Conservation (phyloP, 1,140 invertebrate species). For the Daktulosphaira vitifoliae region DNA sequence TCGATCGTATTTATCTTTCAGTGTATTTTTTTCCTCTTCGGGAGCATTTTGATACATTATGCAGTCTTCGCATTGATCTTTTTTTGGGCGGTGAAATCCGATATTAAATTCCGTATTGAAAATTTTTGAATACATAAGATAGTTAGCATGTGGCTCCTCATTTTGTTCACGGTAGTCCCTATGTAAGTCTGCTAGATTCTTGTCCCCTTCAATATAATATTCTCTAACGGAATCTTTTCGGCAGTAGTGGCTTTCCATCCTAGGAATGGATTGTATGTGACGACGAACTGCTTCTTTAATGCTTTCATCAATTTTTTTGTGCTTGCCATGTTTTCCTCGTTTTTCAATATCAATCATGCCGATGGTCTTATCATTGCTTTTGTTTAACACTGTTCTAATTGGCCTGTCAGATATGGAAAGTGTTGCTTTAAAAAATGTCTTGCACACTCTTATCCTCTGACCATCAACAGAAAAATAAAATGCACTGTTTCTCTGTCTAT, state of each 20-base stretch:
- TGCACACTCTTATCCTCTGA: constrained; percentile 7
- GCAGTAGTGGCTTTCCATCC: constrained; percentile 33
- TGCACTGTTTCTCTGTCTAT: constrained; percentile 7
- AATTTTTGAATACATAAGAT: constrained; percentile 34
- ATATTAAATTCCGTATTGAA: constrained; percentile 38
- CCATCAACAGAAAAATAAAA: constrained; percentile 18
- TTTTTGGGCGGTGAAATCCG: constrained; percentile 38
- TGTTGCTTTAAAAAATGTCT: constrained; percentile 20
- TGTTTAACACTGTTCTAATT: constrained; percentile 3
- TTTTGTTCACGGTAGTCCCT: constrained; percentile 33
- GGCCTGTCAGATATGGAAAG: constrained; percentile 5
- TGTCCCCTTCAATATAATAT: constrained; percentile 36
- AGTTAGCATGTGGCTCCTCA: constrained; percentile 34
- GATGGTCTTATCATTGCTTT: constrained; percentile 1
- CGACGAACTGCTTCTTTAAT: constrained; percentile 29
- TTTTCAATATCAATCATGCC: constrained; percentile 13
- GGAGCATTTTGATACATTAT: constrained; percentile 28
- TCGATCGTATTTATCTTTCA: constrained; percentile 33
- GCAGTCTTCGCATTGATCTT: constrained; percentile 39
- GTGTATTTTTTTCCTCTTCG: constrained; percentile 22
- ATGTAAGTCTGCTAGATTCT: constrained; percentile 33
- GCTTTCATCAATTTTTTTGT: constrained; percentile 24
- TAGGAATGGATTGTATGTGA: constrained; percentile 35
- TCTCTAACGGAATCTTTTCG: constrained; percentile 29
- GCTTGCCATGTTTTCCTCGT: constrained; percentile 32